Evolutionary conservation across 2,797 vertebrate species (phyloP).

Genomic region (Acanthurus tractus): DNA sequence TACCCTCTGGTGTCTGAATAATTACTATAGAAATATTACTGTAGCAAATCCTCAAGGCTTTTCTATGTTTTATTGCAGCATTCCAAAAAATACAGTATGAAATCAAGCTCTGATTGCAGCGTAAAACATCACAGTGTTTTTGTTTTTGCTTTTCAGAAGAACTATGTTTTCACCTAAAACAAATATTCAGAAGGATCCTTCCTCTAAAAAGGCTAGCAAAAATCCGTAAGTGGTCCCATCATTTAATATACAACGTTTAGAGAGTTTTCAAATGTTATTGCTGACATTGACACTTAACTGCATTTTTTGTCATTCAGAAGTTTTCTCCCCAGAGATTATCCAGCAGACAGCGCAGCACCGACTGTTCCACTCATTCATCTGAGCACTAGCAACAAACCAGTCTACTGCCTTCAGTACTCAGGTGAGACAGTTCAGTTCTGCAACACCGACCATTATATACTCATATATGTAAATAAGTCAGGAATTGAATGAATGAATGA

Average conservation of each 20-base stretch:
- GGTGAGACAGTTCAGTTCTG: constrained; percentile 77
- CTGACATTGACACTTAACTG: background rate
- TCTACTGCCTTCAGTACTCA: constrained; percentile 88
- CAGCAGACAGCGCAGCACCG: constrained; percentile 80
- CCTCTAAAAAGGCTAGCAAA: constrained; percentile 65
- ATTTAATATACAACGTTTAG: background rate
- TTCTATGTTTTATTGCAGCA: constrained; percentile 1
- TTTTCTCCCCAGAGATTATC: constrained; percentile 83
- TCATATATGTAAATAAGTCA: background rate
- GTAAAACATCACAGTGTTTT: background rate
- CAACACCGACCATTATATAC: constrained; percentile 11
- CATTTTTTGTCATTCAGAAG: constrained; percentile 52
- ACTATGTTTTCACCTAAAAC: constrained; percentile 89
- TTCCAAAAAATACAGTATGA: background rate
- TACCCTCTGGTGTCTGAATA: no score
- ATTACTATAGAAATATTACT: no score
- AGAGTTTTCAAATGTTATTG: background rate
- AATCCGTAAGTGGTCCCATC: constrained; percentile 74
- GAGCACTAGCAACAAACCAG: constrained; percentile 71
- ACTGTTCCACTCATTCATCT: constrained; percentile 66
- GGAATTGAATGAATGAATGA: no score
- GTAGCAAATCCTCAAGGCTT: background rate
- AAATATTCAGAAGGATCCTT: constrained; percentile 77
- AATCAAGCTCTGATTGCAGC: background rate
- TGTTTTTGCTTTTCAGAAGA: constrained; percentile 75